These are phyloP conservation scores for Cotesia glomerata DNA, from an alignment of 1,140 invertebrate genomes.

Conservation along the genomic window DNA sequence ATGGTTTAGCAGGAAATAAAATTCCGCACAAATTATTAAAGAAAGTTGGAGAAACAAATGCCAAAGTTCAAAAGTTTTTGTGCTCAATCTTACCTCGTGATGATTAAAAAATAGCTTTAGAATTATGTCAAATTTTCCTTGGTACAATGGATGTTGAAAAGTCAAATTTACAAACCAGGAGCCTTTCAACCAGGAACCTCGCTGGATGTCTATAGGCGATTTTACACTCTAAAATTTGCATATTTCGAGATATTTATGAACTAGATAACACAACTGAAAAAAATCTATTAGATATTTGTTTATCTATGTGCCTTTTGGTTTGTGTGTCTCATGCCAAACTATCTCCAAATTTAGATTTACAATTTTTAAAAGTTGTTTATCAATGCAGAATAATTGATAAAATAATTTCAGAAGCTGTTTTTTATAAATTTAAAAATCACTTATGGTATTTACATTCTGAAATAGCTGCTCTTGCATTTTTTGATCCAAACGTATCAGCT, in stretches of 20 bases:
- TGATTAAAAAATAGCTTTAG: constrained; percentile 43
- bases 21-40: constrained; percentile 23
- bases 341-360: constrained; percentile 42
- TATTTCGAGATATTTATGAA: constrained; percentile 44
- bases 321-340: constrained; percentile 26
- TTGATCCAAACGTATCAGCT: constrained; percentile 22
- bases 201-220: constrained; percentile 39
- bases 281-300: constrained; percentile 38
- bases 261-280: constrained; percentile 39
- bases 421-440: constrained; percentile 41
- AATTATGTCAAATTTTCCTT: constrained; percentile 42
- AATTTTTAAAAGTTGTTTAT: constrained; percentile 40
- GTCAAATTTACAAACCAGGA: constrained; percentile 40
- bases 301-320: constrained; percentile 46
- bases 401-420: constrained; percentile 32
- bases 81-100: constrained; percentile 32
- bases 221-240: constrained; percentile 50
- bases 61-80: constrained; percentile 11
- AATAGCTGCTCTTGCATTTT: constrained; percentile 25
- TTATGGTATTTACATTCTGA: constrained; percentile 42
- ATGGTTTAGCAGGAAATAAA: constrained; percentile 20
- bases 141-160: constrained; percentile 15
- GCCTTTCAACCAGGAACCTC: constrained; percentile 42
- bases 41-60: constrained; percentile 20
- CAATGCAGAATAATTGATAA: constrained; percentile 35